These are phyloP conservation scores for Neomicropteryx cornuta DNA, from an alignment of 1,140 invertebrate species.

Conservation along the genomic window DNA sequence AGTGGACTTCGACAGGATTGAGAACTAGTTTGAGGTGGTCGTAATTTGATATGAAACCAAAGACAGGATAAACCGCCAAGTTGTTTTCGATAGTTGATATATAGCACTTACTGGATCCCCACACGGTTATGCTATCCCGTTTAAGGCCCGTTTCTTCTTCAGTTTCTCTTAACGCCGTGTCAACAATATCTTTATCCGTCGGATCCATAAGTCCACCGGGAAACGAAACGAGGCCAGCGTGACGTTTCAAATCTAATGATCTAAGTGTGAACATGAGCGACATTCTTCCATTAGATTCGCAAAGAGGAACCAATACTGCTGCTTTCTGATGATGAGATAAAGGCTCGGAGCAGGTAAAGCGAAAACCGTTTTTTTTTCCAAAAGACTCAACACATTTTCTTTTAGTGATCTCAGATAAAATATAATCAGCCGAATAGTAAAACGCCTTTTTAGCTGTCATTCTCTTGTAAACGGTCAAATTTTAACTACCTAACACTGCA, in stretches of 20 bases:
- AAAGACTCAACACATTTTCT: no score
- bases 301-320: conserved; percentile 62
- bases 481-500: no score
- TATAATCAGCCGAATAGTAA: no score
- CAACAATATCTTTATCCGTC: conserved; percentile 45
- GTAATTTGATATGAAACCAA: conserved; percentile 54
- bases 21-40: conserved; percentile 40
- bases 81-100: conserved; percentile 39
- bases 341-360: no score
- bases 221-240: conserved; percentile 83
- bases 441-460: no score
- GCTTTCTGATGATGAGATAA: no score
- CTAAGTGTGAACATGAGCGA: conserved; percentile 76
- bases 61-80: conserved; percentile 59
- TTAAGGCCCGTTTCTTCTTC: conserved; percentile 78
- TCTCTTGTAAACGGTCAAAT: no score
- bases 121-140: conserved; percentile 54
- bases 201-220: conserved; percentile 76
- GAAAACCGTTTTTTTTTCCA: no score
- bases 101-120: conserved; percentile 43
- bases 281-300: conserved; percentile 54
- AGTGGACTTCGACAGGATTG: conserved; percentile 67
- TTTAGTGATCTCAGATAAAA: no score
- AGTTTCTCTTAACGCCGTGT: conserved; percentile 80
- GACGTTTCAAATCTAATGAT: conserved; percentile 57